Conservation (phyloP, 92 coral and sea anemone genomes). For the Porites lobata region DNA sequence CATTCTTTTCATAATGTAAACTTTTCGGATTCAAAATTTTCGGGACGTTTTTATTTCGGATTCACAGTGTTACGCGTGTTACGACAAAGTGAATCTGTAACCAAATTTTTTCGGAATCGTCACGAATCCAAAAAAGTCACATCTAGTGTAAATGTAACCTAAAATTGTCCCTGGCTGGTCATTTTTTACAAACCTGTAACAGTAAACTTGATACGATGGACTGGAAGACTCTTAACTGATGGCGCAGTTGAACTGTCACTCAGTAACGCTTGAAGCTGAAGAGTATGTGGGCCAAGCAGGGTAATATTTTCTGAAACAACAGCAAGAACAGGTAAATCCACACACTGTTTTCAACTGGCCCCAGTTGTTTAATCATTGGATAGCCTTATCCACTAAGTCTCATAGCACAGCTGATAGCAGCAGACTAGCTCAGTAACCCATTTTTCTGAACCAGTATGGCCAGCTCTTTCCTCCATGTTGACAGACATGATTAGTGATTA, state of each 20-base stretch:
- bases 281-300: slow-evolving; percentile 93
- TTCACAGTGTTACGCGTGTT: no score
- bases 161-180: not conserved
- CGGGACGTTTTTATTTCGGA: no score
- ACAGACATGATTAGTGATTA: slow-evolving; percentile 90
- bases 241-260: slow-evolving; percentile 90
- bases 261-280: slow-evolving; percentile 83
- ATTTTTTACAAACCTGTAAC: slow-evolving; percentile 77
- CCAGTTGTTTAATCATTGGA: not conserved
- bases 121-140: no score
- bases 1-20: no score
- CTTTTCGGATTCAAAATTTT: no score
- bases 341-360: no score
- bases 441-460: slow-evolving; percentile 99
- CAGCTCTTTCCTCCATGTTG: slow-evolving; percentile 99
- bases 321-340: not conserved
- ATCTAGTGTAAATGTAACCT: no score
- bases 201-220: slow-evolving; percentile 90
- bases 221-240: slow-evolving; percentile 85
- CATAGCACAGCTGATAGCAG: no score
- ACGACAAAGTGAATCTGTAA: no score
- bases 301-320: slow-evolving; percentile 87
- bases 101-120: no score
- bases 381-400: no score
- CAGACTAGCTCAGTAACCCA: slow-evolving; percentile 71